A percentile compares a stretch with the other conserved stretches of the same genome.
These are phyloP conservation scores for Fregata magnificens DNA, from an alignment of 2,113 vertebrate genomes.

Conservation along the genomic window DNA sequence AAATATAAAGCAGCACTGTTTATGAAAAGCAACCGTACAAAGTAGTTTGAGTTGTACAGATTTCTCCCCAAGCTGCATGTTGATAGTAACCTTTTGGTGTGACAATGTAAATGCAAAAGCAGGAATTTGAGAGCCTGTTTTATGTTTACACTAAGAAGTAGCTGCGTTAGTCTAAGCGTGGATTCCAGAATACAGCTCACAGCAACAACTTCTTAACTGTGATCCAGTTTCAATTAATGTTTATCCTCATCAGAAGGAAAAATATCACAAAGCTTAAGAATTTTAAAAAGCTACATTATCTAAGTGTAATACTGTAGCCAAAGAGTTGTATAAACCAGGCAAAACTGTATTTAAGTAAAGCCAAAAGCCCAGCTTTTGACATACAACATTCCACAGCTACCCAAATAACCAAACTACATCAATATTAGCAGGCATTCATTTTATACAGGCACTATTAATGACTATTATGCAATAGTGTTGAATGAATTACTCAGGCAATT, in stretches of 20 bases:
- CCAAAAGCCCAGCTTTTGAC: background rate
- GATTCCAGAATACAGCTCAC: background rate
- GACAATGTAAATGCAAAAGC: background rate
- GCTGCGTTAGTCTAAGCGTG: background rate
- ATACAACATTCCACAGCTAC: background rate
- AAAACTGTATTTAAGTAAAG: background rate
- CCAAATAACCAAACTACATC: background rate
- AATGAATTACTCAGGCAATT: background rate
- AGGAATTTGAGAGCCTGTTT: background rate
- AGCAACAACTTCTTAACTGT: background rate
- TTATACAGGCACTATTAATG: background rate
- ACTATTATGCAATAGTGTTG: background rate
- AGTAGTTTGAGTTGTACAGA: background rate
- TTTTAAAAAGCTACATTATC: background rate
- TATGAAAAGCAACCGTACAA: background rate
- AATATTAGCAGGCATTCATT: background rate
- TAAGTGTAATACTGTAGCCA: background rate
- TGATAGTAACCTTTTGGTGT: background rate
- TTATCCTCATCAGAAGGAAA: background rate
- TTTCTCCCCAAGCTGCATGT: background rate
- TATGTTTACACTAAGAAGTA: background rate
- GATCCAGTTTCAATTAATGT: background rate
- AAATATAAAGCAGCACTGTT: background rate
- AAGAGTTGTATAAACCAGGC: background rate
- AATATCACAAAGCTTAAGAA: background rate